phyloP scores from a whole-genome alignment of 2,888 invertebrate genomes.

The Sphaerophoria taeniata region DNA sequence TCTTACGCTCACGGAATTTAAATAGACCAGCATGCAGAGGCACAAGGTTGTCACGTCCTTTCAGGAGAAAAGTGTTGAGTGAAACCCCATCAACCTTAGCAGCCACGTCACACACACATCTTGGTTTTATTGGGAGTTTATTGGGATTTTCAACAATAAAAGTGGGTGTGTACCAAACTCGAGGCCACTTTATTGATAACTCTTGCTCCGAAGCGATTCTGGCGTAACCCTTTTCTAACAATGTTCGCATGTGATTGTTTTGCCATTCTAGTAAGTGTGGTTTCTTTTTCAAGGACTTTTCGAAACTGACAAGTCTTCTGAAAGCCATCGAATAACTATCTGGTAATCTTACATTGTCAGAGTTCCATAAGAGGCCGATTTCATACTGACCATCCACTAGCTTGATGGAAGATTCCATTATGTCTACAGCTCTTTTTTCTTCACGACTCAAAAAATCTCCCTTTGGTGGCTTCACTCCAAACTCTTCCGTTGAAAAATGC shows the following conservation, averaged over 20 bases:
- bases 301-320: constrained; percentile 41
- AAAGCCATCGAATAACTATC: constrained; percentile 63
- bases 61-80: constrained; percentile 54
- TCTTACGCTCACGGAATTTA: constrained; percentile 44
- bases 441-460: constrained; percentile 13
- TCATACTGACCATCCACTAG: constrained; percentile 5
- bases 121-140: constrained; percentile 41
- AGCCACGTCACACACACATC: constrained; percentile 51
- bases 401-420: constrained; percentile 16
- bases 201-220: constrained; percentile 51
- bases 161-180: constrained; percentile 76
- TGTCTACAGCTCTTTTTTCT: background rate
- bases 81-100: constrained; percentile 49
- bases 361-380: background rate
- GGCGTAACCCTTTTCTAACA: constrained; percentile 58
- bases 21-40: constrained; percentile 34
- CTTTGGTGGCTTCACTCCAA: constrained; percentile 15
- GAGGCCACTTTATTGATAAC: constrained; percentile 25
- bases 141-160: constrained; percentile 58
- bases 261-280: constrained; percentile 41
- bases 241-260: constrained; percentile 46
- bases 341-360: constrained; percentile 24
- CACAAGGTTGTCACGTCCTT: constrained; percentile 47
- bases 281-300: constrained; percentile 53
- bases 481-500: constrained; percentile 21